phyloP scores from a whole-genome alignment of 30 jellyfish, hydroid and myxozoan species.

The Nemopilema nomurai region DNA sequence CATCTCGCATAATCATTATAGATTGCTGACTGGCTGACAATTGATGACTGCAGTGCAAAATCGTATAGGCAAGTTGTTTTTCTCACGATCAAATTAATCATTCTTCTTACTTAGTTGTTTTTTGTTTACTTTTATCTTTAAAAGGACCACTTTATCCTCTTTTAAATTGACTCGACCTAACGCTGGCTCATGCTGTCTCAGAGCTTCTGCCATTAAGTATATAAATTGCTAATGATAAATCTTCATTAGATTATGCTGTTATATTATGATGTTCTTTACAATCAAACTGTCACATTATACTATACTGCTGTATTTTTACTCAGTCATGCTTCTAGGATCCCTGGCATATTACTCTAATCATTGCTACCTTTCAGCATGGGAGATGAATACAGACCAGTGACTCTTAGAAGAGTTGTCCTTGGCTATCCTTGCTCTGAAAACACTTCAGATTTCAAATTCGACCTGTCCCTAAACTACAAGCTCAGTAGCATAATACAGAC shows the following conservation, averaged over 20 bases:
- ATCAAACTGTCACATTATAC: too few relatives aligned
- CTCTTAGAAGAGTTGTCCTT: constrained; percentile 84
- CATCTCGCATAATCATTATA: too few relatives aligned
- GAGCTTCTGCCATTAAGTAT: too few relatives aligned
- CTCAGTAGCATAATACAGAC: constrained; percentile 90
- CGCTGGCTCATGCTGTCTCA: too few relatives aligned
- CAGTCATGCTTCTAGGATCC: neutral
- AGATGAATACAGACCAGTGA: constrained; percentile 94
- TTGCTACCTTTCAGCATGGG: constrained; percentile 71
- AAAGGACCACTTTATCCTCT: too few relatives aligned
- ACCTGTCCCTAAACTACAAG: constrained; percentile 87
- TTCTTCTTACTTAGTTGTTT: too few relatives aligned
- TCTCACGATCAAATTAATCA: neutral
- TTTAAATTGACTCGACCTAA: too few relatives aligned
- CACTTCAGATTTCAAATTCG: constrained; percentile 91
- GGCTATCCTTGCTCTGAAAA: constrained; percentile 90
- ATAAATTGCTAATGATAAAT: too few relatives aligned
- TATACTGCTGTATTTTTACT: too few relatives aligned
- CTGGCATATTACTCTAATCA: neutral
- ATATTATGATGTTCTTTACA: too few relatives aligned
- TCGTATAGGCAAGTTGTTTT: constrained; percentile 36
- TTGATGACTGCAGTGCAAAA: constrained; percentile 45
- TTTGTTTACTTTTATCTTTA: too few relatives aligned
- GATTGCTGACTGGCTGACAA: constrained; percentile 84
- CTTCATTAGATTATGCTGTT: too few relatives aligned